These are phyloP conservation scores for Podarcis muralis DNA, from an alignment of 2,113 vertebrate genomes.

Conservation along the genomic window DNA sequence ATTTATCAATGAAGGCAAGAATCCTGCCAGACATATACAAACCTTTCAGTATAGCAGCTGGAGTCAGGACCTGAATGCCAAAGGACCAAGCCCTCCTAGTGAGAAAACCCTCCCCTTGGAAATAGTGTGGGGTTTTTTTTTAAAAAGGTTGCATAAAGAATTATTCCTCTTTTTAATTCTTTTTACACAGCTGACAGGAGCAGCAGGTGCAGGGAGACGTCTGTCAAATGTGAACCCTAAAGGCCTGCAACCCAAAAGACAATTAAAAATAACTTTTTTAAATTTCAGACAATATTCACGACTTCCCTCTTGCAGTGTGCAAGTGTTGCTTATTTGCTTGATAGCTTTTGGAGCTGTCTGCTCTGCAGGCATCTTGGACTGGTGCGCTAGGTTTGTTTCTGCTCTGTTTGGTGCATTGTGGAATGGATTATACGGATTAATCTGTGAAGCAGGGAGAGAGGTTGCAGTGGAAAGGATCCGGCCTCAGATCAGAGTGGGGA, in stretches of 20 bases:
- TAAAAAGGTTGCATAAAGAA: background rate
- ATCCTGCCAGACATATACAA: background rate
- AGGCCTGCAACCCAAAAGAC: background rate
- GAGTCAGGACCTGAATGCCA: background rate
- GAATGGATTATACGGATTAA: conserved; percentile 29
- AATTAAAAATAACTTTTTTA: background rate
- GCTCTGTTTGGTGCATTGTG: conserved; percentile 31
- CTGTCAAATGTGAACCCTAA: background rate
- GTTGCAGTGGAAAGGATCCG: conserved; percentile 2
- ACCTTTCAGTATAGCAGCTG: background rate
- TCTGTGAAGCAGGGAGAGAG: conserved; percentile 3
- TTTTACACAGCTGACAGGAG: background rate
- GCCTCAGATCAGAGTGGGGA: background rate
- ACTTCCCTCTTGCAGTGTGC: background rate
- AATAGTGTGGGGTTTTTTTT: no score
- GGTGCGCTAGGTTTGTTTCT: background rate
- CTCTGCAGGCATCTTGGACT: conserved; percentile 8
- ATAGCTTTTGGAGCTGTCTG: background rate
- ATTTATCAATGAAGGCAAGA: background rate
- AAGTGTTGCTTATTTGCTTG: background rate
- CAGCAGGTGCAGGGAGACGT: background rate
- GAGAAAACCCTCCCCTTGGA: background rate
- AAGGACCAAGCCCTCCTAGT: background rate
- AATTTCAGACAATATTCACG: background rate
- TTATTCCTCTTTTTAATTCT: background rate